Percentiles rank a stretch among this genome's conserved stretches.
Evolutionary conservation across 2,113 vertebrate genomes (phyloP).

Genomic region (Tachycineta bicolor): DNA sequence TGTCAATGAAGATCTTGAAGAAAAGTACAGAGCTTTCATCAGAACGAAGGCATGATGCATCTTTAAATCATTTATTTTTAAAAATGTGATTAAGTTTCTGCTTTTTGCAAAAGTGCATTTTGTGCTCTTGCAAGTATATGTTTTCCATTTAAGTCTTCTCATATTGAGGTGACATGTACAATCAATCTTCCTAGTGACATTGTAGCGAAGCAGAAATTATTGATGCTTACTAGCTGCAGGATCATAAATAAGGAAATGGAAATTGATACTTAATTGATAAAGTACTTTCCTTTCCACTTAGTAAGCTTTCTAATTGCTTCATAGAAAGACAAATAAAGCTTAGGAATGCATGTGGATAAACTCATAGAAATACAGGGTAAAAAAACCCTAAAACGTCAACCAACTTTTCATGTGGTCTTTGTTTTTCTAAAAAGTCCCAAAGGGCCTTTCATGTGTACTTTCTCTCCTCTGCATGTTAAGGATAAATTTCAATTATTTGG

Average conservation of each 20-base stretch:
- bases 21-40: background rate
- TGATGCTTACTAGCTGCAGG: slow-evolving; percentile 85
- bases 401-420: slow-evolving; percentile 16
- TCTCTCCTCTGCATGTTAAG: background rate
- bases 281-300: slow-evolving; percentile 76
- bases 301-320: slow-evolving; percentile 52
- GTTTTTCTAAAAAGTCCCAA: background rate
- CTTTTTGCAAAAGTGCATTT: slow-evolving; percentile 76
- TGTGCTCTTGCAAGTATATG: slow-evolving; percentile 80
- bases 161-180: slow-evolving; percentile 80
- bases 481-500: slow-evolving; percentile 16
- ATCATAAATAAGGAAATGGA: slow-evolving; percentile 88
- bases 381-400: background rate
- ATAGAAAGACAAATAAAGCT: background rate
- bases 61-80: slow-evolving; percentile 22
- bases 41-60: background rate
- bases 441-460: background rate
- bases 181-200: slow-evolving; percentile 88
- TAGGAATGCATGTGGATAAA: background rate
- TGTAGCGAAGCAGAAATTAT: slow-evolving; percentile 84
- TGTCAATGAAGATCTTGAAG: background rate
- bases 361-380: background rate
- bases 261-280: slow-evolving; percentile 91
- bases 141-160: slow-evolving; percentile 89
- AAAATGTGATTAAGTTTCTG: slow-evolving; percentile 21